Evolutionary conservation across 2,797 vertebrate genomes (phyloP).

Genomic region (Onychomys torridus): DNA sequence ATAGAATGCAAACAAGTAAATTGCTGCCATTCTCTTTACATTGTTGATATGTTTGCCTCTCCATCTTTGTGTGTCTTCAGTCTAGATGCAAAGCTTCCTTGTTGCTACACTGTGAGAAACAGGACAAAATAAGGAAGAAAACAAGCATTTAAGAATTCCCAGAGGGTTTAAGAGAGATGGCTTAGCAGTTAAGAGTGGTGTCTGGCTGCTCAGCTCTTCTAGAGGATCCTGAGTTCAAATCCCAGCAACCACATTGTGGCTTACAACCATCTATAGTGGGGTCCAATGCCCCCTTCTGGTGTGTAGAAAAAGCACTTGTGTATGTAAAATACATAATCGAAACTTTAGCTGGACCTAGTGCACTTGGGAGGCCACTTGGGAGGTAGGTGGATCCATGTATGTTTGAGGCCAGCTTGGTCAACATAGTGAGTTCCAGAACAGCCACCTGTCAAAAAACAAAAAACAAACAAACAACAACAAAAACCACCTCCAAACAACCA

Average conservation of each 20-base stretch:
- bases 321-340: not conserved
- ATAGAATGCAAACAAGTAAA: not conserved
- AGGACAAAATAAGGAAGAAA: not conserved
- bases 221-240: not conserved
- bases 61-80: not conserved
- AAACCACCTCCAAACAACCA: not conserved
- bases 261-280: not conserved
- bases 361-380: not conserved
- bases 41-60: not conserved
- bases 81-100: conserved; percentile 8
- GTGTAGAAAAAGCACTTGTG: not conserved
- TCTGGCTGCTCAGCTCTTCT: not conserved
- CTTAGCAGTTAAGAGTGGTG: too few relatives aligned
- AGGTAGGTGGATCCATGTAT: not conserved
- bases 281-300: not conserved
- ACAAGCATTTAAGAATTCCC: not conserved
- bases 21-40: not conserved
- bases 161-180: not conserved
- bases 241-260: not conserved
- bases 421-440: not conserved
- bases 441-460: not conserved
- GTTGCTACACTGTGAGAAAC: not conserved
- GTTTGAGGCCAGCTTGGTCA: not conserved
- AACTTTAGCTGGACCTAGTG: not conserved
- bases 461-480: not conserved